These are phyloP conservation scores for Melinaea menophilus DNA, from an alignment of 2,888 invertebrate species.

Conservation along the genomic window DNA sequence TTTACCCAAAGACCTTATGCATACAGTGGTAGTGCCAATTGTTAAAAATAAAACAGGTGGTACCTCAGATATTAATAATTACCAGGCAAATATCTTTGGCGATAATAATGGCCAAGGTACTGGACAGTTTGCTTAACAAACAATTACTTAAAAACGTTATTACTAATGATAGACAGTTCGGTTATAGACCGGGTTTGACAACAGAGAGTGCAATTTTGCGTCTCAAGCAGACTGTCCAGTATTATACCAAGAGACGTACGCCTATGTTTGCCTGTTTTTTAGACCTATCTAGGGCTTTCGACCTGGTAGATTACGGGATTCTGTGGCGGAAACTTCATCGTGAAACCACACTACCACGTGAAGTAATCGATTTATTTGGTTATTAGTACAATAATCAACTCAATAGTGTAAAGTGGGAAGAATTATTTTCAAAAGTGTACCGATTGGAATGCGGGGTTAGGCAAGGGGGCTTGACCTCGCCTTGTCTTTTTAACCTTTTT, in stretches of 20 bases:
- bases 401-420: too few relatives aligned
- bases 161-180: constrained; percentile 22
- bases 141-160: too few relatives aligned
- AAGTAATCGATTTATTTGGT: too few relatives aligned
- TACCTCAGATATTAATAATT: constrained; percentile 22
- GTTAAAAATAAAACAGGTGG: constrained; percentile 29
- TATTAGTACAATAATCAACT: too few relatives aligned
- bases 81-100: constrained; percentile 29
- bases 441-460: constrained; percentile 20
- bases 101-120: constrained; percentile 24
- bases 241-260: too few relatives aligned
- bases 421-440: constrained; percentile 10
- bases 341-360: too few relatives aligned
- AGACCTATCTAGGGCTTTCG: too few relatives aligned
- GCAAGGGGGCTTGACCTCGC: constrained; percentile 33
- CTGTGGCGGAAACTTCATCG: too few relatives aligned
- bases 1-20: constrained; percentile 11
- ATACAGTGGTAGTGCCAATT: constrained; percentile 25
- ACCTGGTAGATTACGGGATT: too few relatives aligned
- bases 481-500: constrained; percentile 32
- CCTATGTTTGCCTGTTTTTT: too few relatives aligned
- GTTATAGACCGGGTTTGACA: constrained; percentile 15
- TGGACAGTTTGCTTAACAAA: constrained; percentile 28
- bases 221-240: too few relatives aligned
- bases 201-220: constrained; percentile 26